These are phyloP conservation scores for Drosophila phalerata DNA, from an alignment of 2,888 invertebrate genomes.

Conservation along the genomic window DNA sequence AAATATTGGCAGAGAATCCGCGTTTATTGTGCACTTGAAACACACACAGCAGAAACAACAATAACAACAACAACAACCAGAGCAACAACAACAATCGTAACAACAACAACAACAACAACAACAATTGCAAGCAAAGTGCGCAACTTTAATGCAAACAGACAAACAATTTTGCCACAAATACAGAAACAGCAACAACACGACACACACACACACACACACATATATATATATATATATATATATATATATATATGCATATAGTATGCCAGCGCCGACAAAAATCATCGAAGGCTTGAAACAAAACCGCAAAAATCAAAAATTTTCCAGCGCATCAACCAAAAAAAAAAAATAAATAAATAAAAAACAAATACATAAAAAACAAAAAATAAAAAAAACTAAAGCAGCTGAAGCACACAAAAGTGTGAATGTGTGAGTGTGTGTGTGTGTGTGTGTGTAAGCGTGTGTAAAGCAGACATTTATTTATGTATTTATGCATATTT, in stretches of 20 bases:
- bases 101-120: slow-evolving; percentile 14
- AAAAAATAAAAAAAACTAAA: slow-evolving; percentile 8
- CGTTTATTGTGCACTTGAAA: slow-evolving; percentile 78
- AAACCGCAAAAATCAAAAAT: slow-evolving; percentile 69
- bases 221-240: no score
- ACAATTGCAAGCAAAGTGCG: slow-evolving; percentile 47
- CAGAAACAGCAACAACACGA: slow-evolving; percentile 15
- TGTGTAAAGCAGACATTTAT: slow-evolving; percentile 60
- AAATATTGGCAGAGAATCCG: slow-evolving; percentile 78
- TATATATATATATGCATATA: no score
- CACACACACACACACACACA: slow-evolving; percentile 1
- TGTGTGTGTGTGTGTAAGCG: slow-evolving; percentile 20
- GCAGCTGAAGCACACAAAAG: slow-evolving; percentile 2
- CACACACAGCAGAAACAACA: slow-evolving; percentile 25
- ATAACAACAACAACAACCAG: slow-evolving; percentile 7
- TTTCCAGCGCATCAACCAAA: slow-evolving; percentile 26
- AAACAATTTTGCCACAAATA: slow-evolving; percentile 54
- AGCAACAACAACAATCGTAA: slow-evolving; percentile 16
- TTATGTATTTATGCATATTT: slow-evolving; percentile 78
- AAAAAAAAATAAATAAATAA: no score
- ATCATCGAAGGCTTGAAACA: slow-evolving; percentile 60
- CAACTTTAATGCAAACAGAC: slow-evolving; percentile 70
- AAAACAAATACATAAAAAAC: not conserved
- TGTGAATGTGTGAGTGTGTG: slow-evolving; percentile 8
- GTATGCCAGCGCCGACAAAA: slow-evolving; percentile 36